phyloP scores from a whole-genome alignment of 2,888 invertebrate genomes.

The Abrostola tripartita region DNA sequence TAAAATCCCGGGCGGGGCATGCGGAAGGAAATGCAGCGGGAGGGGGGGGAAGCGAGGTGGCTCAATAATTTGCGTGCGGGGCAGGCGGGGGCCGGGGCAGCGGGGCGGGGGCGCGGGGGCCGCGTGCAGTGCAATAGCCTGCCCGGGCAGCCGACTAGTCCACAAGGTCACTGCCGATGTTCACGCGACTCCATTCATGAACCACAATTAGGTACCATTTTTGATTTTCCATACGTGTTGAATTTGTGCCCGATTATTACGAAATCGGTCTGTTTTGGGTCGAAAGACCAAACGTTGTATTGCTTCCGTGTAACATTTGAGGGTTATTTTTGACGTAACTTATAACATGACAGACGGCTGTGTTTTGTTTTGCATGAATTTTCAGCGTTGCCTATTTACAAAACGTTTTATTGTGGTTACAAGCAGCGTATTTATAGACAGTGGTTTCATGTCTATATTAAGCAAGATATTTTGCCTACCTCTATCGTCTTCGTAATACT shows the following conservation, averaged over 20 bases:
- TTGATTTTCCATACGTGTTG: conserved; percentile 61
- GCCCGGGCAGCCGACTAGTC: conserved; percentile 69
- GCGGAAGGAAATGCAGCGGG: conserved; percentile 78
- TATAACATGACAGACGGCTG: background rate
- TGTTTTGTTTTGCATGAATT: conserved; percentile 9
- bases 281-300: background rate
- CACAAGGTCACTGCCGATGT: conserved; percentile 82
- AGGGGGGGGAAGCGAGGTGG: conserved; percentile 57
- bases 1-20: conserved; percentile 70
- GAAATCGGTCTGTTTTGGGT: conserved; percentile 11
- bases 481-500: too few relatives aligned
- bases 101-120: conserved; percentile 49
- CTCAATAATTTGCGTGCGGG: conserved; percentile 82
- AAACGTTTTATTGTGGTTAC: background rate
- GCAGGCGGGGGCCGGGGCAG: conserved; percentile 38
- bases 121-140: conserved; percentile 74
- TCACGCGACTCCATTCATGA: conserved; percentile 81
- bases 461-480: too few relatives aligned
- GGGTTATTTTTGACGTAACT: conserved; percentile 1
- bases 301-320: background rate
- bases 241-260: conserved; percentile 10
- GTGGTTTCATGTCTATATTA: too few relatives aligned
- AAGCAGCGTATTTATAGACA: too few relatives aligned
- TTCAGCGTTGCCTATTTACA: background rate
- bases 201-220: conserved; percentile 71